Evolutionary conservation across 2,797 vertebrate species (phyloP).

Genomic region (Lemur catta): DNA sequence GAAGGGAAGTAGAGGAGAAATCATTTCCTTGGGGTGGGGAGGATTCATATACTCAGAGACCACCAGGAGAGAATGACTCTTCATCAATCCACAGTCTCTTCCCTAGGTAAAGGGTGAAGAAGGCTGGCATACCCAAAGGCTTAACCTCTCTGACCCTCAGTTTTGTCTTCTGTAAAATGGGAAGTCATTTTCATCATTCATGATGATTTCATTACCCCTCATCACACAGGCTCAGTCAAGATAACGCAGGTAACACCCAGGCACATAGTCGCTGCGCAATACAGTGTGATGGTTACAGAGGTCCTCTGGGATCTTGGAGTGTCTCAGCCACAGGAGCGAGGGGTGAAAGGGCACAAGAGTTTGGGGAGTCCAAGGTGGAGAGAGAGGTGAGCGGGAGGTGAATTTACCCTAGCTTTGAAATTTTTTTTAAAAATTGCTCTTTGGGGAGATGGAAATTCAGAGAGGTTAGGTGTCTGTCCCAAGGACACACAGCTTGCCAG

Average conservation of each 20-base stretch:
- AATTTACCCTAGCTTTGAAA: neutral
- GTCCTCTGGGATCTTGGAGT: neutral
- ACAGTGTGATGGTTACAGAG: too few relatives aligned
- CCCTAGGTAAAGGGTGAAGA: neutral
- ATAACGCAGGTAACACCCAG: fast-evolving
- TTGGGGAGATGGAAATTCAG: neutral
- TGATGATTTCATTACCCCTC: too few relatives aligned
- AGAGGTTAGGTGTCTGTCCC: neutral
- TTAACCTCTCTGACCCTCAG: neutral
- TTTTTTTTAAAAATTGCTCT: neutral
- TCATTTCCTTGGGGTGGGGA: neutral
- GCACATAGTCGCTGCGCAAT: neutral
- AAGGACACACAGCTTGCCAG: neutral
- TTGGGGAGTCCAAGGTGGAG: neutral
- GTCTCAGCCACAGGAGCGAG: neutral
- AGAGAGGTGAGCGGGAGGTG: neutral
- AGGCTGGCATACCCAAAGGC: neutral
- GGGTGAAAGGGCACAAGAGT: too few relatives aligned
- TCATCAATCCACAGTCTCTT: neutral
- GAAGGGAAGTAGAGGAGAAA: neutral
- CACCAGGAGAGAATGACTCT: neutral
- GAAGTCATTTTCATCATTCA: too few relatives aligned
- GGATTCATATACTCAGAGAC: neutral
- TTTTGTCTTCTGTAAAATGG: neutral
- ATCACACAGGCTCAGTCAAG: neutral